These are phyloP conservation scores for Mastomys coucha DNA, from an alignment of 2,113 vertebrate genomes.

Conservation along the genomic window DNA sequence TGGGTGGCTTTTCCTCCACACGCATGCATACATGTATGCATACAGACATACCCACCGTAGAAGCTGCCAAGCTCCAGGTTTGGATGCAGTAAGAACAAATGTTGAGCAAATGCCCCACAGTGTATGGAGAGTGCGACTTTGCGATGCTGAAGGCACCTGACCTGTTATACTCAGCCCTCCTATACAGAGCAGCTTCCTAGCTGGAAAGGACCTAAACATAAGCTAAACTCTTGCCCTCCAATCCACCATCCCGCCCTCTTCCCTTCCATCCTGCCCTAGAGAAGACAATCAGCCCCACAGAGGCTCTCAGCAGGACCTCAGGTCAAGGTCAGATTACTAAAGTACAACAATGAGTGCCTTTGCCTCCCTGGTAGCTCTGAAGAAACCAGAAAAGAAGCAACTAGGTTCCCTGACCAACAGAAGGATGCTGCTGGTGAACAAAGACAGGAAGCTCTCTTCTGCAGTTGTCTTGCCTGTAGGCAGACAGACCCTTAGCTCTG, in stretches of 20 bases:
- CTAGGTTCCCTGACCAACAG: neutral
- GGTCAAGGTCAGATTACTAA: constrained; percentile 73
- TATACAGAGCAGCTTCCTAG: constrained; percentile 18
- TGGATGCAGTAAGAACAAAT: constrained; percentile 24
- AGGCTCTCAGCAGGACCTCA: neutral
- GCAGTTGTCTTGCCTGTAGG: constrained; percentile 6
- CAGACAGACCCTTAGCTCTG: constrained; percentile 24
- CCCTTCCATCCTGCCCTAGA: neutral
- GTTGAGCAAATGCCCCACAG: neutral
- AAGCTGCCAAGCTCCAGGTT: neutral
- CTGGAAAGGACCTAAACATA: constrained; percentile 19
- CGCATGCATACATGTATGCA: neutral
- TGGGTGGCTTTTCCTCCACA: neutral
- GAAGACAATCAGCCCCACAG: neutral
- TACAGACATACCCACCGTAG: neutral
- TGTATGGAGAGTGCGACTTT: neutral
- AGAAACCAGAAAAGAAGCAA: neutral
- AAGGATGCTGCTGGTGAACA: neutral
- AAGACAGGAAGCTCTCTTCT: constrained; percentile 33
- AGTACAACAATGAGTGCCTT: neutral
- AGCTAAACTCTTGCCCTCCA: neutral
- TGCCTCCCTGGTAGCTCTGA: neutral
- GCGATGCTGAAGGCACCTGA: neutral
- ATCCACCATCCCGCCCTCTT: neutral
- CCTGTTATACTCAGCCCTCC: neutral